Percentiles rank a stretch among this genome's conserved stretches.
These are phyloP conservation scores for Falco peregrinus DNA, from an alignment of 2,797 vertebrate genomes.

Conservation along the genomic window DNA sequence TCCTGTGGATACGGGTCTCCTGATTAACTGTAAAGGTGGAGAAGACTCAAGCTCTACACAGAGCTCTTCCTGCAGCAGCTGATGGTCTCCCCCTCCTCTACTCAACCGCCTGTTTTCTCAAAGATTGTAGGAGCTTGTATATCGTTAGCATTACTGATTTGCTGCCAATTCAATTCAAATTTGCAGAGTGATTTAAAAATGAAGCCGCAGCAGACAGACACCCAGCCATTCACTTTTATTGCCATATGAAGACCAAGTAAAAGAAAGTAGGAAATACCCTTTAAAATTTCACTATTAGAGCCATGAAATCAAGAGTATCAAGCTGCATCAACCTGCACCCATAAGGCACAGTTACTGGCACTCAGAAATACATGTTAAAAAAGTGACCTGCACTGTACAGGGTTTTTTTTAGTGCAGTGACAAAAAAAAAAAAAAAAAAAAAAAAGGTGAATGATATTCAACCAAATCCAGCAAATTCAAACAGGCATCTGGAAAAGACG, in stretches of 20 bases:
- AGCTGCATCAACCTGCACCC: neutral
- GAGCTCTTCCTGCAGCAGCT: neutral
- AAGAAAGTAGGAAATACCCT: neutral
- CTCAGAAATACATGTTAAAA: neutral
- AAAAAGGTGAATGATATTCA: neutral
- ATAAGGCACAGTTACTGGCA: neutral
- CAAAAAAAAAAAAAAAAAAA: neutral
- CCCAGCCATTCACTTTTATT: neutral
- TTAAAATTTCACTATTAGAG: neutral
- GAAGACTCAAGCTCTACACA: fast-evolving
- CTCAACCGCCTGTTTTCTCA: neutral
- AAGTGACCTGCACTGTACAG: neutral
- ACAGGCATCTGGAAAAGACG: neutral
- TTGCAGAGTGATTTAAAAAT: neutral
- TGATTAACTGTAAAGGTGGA: neutral
- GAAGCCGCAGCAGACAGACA: neutral
- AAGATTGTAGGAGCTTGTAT: neutral
- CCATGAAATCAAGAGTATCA: neutral
- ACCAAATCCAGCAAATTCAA: neutral
- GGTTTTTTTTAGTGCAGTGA: neutral
- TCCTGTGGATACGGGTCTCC: neutral
- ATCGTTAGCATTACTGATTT: neutral
- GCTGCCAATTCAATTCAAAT: neutral
- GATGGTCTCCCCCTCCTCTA: neutral
- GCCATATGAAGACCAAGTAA: neutral